Evolutionary conservation across 1,140 invertebrate genomes (phyloP).

Genomic region (Psix sp.): DNA sequence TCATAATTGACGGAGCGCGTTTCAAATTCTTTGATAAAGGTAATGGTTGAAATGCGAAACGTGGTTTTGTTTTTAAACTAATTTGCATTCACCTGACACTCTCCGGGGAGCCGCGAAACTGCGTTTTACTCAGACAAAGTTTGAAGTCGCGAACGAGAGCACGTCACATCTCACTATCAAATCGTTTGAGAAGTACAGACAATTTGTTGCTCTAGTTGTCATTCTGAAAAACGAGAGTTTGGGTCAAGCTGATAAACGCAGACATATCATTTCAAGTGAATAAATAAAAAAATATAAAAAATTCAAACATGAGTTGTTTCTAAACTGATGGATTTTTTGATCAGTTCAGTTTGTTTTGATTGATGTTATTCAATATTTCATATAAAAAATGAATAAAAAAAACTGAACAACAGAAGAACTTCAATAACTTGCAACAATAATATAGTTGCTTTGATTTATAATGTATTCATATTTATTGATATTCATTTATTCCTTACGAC

Average conservation of each 20-base stretch:
- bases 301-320: no score
- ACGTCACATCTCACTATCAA: constrained; percentile 37
- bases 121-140: constrained; percentile 13
- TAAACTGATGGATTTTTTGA: no score
- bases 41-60: constrained; percentile 18
- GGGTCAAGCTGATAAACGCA: constrained; percentile 28
- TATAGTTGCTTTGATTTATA: no score
- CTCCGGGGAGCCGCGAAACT: background rate
- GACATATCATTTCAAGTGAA: no score
- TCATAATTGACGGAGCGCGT: constrained; percentile 16
- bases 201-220: constrained; percentile 49
- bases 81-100: constrained; percentile 24
- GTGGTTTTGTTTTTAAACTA: constrained; percentile 37
- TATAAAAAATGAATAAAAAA: no score
- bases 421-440: no score
- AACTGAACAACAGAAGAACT: no score
- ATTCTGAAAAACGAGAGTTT: constrained; percentile 28
- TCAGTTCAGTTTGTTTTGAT: no score
- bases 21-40: constrained; percentile 14
- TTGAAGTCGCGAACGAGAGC: constrained; percentile 29
- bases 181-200: constrained; percentile 27
- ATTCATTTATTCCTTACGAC: no score
- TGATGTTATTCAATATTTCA: no score
- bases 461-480: no score
- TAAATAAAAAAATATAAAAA: no score